Percentiles rank a stretch among this genome's conserved stretches.
Conservation (phyloP, 2,113 vertebrate genomes). For the Anolis carolinensis region DNA sequence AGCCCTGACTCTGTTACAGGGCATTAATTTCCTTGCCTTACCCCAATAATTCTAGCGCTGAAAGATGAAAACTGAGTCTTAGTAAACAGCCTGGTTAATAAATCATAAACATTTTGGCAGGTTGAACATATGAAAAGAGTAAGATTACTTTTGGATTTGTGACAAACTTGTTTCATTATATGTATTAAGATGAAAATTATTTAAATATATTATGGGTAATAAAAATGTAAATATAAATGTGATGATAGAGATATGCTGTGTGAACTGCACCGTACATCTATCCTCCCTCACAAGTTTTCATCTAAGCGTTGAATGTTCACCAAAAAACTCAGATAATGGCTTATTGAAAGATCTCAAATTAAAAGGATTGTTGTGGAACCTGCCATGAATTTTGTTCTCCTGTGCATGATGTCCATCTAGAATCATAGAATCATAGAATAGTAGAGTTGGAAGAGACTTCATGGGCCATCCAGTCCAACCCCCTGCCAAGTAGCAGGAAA, state of each 20-base stretch:
- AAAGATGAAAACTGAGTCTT: neutral
- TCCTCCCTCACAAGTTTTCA: neutral
- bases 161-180: neutral
- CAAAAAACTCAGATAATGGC: neutral
- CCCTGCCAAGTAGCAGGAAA: no score
- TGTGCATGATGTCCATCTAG: slow-evolving; percentile 1
- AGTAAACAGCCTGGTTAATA: neutral
- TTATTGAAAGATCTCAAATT: slow-evolving; percentile 6
- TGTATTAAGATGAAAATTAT: neutral
- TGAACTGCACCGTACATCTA: neutral
- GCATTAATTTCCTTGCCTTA: neutral
- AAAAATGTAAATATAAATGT: neutral
- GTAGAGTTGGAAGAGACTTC: no score
- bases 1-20: neutral
- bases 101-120: slow-evolving; percentile 12
- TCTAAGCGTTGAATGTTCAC: neutral
- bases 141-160: slow-evolving; percentile 2
- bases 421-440: no score
- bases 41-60: neutral
- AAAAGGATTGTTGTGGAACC: neutral
- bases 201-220: slow-evolving; percentile 7
- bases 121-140: slow-evolving; percentile 34
- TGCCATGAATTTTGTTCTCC: neutral
- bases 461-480: no score
- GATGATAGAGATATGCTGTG: accelerated